These are phyloP conservation scores for Poeciliopsis gracilis DNA, from an alignment of 2,797 vertebrate species.

Conservation along the genomic window DNA sequence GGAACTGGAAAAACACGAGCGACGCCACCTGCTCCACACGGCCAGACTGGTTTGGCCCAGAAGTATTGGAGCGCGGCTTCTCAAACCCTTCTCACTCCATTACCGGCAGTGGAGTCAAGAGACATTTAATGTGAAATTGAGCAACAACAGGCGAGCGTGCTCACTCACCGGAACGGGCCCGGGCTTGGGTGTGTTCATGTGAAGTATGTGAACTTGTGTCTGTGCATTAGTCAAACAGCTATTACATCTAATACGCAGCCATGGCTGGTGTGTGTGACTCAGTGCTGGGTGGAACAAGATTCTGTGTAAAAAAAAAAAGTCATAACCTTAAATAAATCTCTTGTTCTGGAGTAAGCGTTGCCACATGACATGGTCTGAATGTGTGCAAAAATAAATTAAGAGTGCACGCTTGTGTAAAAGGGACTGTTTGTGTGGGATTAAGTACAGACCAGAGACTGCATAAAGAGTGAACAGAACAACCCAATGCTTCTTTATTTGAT, in stretches of 20 bases:
- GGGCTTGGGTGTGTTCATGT: slow-evolving; percentile 41
- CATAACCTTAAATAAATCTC: slow-evolving; percentile 6
- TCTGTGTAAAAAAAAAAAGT: not conserved
- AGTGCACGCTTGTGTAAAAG: not conserved
- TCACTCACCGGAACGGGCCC: slow-evolving; percentile 45
- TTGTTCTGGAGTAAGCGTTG: slow-evolving; percentile 6
- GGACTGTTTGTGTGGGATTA: not conserved
- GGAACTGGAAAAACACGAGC: slow-evolving; percentile 75
- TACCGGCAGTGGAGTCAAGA: slow-evolving; percentile 26
- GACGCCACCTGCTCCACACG: slow-evolving; percentile 61
- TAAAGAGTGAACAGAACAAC: slow-evolving; percentile 9
- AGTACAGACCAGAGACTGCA: not conserved
- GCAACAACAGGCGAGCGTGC: slow-evolving; percentile 52
- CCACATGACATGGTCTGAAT: not conserved
- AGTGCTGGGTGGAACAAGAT: slow-evolving; percentile 14
- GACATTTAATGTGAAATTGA: slow-evolving; percentile 48
- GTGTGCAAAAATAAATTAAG: not conserved
- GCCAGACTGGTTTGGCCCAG: slow-evolving; percentile 69
- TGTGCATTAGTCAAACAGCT: slow-evolving; percentile 7
- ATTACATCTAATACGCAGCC: not conserved
- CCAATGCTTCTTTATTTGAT: not conserved
- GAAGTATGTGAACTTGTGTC: slow-evolving; percentile 29
- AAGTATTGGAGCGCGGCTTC: slow-evolving; percentile 32
- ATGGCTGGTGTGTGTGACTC: slow-evolving; percentile 14
- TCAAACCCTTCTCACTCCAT: slow-evolving; percentile 42